Base-by-base conservation (phyloP, 2,797 vertebrate genomes). In the Cheirogaleus major region DNA sequence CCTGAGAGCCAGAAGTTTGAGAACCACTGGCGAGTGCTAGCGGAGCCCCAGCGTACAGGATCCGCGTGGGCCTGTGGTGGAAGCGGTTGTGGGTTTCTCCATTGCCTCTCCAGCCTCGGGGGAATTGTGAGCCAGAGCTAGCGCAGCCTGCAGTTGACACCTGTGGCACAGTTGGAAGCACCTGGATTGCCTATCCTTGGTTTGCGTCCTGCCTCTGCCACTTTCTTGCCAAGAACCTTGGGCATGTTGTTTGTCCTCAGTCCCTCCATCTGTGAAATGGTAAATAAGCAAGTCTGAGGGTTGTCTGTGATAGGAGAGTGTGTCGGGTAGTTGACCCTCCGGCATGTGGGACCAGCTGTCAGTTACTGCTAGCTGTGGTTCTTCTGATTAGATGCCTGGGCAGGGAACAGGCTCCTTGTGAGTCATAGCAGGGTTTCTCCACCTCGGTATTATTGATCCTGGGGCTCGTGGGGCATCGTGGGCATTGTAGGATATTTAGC, bases 221-320 rank as follows among this genome's bases (percentile, higher is more conserved):
- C 30, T 52, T 45, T 15, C 55, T 73, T 57, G 78, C 22, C 65
- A 72, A 80, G 80, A n/a, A 86, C 5, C 20, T 50, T 25, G 59
- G 70, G 45, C 80, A 82, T 4, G 13, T 76, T 73, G 22, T 63
- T 70, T 45, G 86, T 20, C 75, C 63, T 80, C 9, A 57, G 30
- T 63, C 83, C 84, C 59, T 93, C 43, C 20, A 22, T 81, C 41
- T 70, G 57, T 89, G 12, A 48, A 63, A 11, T 75, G 22, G 87
- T 27, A n/a, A 50, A 25, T 45, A 13, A 35, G 43, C 27, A 14
- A 14, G 4, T 35, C 17, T 69, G 45, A n/a, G 81, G 76, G 11
- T n/a, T 48, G 6, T 67, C 10, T 69, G 65, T 17, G 45, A 45
- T 22, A 67, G 45, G 27, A 43, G 78, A 52, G 25, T n/a, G 2